A percentile compares a stretch with the other conserved stretches of the same genome.
Evolutionary conservation across 2,113 vertebrate species (phyloP).

Genomic region (Onychorhynchus coronatus): DNA sequence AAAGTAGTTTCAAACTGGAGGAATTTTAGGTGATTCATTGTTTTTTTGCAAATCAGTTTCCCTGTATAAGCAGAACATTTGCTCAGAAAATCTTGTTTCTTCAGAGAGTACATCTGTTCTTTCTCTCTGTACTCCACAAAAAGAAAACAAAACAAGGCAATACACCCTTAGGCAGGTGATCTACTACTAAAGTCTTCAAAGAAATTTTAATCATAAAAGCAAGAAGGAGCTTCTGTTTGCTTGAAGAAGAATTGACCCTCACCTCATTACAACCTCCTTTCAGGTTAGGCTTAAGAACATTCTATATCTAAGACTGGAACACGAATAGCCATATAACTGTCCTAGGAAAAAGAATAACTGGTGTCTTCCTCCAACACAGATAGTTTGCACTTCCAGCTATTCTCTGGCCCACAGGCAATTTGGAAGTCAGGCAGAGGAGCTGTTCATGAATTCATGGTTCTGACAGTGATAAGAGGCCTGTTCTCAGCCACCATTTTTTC

Average conservation of each 20-base stretch:
- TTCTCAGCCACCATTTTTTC: not conserved
- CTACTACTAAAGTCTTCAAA: not conserved
- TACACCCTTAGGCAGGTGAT: not conserved
- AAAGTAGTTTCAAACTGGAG: not conserved
- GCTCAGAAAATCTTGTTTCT: not conserved
- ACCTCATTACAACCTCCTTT: not conserved
- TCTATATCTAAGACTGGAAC: not conserved
- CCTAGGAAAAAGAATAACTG: not conserved
- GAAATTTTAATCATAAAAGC: not conserved
- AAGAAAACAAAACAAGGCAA: not conserved
- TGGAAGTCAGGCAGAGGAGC: not conserved
- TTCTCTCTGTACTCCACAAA: not conserved
- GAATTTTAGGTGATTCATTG: not conserved
- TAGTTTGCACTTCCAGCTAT: not conserved
- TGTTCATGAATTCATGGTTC: not conserved
- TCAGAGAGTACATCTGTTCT: not conserved
- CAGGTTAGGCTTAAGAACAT: not conserved
- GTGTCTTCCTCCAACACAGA: not conserved
- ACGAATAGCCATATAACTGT: not conserved
- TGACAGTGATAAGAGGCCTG: not conserved
- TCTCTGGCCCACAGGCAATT: not conserved
- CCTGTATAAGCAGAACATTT: not conserved
- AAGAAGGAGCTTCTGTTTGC: not conserved
- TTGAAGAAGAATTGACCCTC: not conserved
- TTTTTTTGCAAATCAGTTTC: not conserved